phyloP scores from a whole-genome alignment of 2,888 invertebrate species.

The Drosophila birchii region DNA sequence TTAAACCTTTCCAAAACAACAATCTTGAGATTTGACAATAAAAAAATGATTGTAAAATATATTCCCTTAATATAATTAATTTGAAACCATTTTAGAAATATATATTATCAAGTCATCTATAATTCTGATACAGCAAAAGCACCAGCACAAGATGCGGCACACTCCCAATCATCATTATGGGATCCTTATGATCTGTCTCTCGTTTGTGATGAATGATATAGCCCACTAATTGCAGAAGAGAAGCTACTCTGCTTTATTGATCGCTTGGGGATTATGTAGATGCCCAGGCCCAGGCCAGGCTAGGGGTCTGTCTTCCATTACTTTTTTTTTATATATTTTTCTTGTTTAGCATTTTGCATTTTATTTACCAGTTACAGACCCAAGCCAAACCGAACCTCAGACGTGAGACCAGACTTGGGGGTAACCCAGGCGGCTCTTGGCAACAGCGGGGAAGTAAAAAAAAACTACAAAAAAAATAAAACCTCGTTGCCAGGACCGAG shows the following conservation, averaged over 20 bases:
- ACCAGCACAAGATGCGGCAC: not conserved
- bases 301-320: not conserved
- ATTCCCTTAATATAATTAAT: not conserved
- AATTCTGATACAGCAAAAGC: too few species aligned
- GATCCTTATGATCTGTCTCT: slow-evolving; percentile 21
- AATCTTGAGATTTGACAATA: not conserved
- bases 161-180: slow-evolving; percentile 1
- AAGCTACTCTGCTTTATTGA: slow-evolving; percentile 26
- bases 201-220: slow-evolving; percentile 22
- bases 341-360: slow-evolving; percentile 29
- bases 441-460: slow-evolving; percentile 59
- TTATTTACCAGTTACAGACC: slow-evolving; percentile 41
- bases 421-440: slow-evolving; percentile 54
- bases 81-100: not conserved
- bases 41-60: not conserved
- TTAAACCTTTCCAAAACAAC: not conserved
- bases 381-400: slow-evolving; percentile 10
- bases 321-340: not conserved
- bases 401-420: slow-evolving; percentile 23
- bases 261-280: slow-evolving; percentile 40
- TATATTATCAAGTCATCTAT: not conserved
- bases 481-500: slow-evolving; percentile 34
- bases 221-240: slow-evolving; percentile 23
- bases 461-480: slow-evolving; percentile 18
- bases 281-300: slow-evolving; percentile 12